phyloP scores from a whole-genome alignment of 2,113 vertebrate genomes.

The Cyprinus carpio region DNA sequence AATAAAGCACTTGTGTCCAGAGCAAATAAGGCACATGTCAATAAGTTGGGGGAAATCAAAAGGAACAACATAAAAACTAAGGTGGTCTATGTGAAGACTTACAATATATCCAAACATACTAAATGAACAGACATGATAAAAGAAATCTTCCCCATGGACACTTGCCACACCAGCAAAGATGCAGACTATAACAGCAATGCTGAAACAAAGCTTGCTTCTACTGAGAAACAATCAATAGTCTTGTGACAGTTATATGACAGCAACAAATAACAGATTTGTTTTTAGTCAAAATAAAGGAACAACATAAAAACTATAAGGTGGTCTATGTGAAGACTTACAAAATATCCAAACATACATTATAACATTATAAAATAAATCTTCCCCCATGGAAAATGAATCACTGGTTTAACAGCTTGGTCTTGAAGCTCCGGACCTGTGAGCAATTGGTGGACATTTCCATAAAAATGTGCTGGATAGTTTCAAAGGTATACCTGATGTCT shows the following conservation, averaged over 20 bases:
- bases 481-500: constrained; percentile 19
- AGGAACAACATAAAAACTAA: constrained; percentile 28
- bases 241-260: not conserved
- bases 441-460: constrained; percentile 32
- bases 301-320: constrained; percentile 27
- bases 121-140: not conserved
- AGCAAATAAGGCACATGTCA: no score
- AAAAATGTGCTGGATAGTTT: constrained; percentile 28
- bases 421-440: constrained; percentile 33
- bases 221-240: not conserved
- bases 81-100: constrained; percentile 23
- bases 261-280: constrained; percentile 11
- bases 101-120: not conserved
- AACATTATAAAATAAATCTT: not conserved
- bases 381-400: not conserved
- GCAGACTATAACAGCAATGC: constrained; percentile 3
- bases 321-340: constrained; percentile 18
- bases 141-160: not conserved
- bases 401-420: constrained; percentile 38
- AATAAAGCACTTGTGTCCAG: not conserved
- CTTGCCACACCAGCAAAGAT: not conserved
- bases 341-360: not conserved
- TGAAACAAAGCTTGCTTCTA: not conserved
- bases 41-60: no score
- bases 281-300: constrained; percentile 24